A percentile compares a stretch with the other conserved stretches of the same genome.
phyloP scores from a whole-genome alignment of 2,888 invertebrate genomes.

The Calameuta pallipes region DNA sequence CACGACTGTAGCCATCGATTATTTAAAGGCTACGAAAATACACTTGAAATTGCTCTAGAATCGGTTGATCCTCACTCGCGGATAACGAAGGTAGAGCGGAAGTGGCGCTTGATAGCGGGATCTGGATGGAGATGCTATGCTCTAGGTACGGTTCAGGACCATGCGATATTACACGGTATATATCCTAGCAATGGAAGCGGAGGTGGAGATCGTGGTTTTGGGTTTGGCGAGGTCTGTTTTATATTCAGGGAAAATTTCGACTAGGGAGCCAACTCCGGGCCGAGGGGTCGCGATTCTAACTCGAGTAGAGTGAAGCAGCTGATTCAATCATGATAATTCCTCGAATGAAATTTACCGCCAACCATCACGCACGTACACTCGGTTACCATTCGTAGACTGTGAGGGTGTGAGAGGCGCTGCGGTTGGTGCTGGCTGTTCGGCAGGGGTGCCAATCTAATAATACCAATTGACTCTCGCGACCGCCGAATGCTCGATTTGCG shows the following conservation, averaged over 20 bases:
- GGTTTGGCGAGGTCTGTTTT: conserved; percentile 23
- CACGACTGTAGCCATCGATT: conserved; percentile 1
- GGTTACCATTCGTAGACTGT: conserved; percentile 22
- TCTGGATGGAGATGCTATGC: neutral
- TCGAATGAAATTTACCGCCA: conserved; percentile 65
- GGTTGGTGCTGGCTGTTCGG: conserved; percentile 47
- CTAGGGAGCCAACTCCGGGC: conserved; percentile 4
- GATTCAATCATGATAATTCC: conserved; percentile 67
- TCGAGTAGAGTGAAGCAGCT: conserved; percentile 48
- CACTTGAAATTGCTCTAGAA: conserved; percentile 19
- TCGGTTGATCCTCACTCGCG: conserved; percentile 8
- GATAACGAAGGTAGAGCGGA: neutral
- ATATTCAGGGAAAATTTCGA: conserved; percentile 35
- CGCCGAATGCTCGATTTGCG: conserved; percentile 59
- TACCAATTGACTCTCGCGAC: conserved; percentile 61
- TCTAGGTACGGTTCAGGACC: neutral
- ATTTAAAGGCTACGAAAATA: conserved; percentile 11
- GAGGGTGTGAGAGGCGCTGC: conserved; percentile 19
- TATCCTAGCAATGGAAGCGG: neutral
- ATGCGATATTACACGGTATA: neutral
- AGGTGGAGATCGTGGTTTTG: neutral
- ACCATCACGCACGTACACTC: conserved; percentile 56
- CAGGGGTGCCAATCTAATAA: conserved; percentile 66
- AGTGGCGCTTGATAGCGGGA: neutral
- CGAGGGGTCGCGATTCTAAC: conserved; percentile 26